These are phyloP conservation scores for Capreolus pygargus DNA, from an alignment of 2,113 vertebrate genomes.

Conservation along the genomic window DNA sequence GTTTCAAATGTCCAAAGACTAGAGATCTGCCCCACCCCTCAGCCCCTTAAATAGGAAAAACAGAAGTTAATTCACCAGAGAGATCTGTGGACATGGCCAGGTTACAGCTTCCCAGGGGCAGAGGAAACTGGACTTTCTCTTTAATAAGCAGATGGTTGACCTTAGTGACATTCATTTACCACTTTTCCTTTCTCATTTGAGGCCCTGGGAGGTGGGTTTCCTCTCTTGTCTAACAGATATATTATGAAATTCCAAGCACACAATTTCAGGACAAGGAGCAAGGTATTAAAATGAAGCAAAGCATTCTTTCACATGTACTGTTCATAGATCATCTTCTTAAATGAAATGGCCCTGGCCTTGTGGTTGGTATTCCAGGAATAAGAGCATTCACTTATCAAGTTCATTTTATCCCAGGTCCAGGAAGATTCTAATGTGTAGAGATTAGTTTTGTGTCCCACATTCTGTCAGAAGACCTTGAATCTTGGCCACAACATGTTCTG, in stretches of 20 bases:
- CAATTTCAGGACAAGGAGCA: not conserved
- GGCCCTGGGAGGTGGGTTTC: constrained; percentile 30
- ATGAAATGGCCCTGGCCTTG: not conserved
- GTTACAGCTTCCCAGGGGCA: constrained; percentile 25
- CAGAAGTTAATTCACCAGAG: constrained; percentile 55
- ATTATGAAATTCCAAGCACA: not conserved
- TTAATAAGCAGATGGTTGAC: constrained; percentile 67
- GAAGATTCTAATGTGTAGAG: not conserved
- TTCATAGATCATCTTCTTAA: not conserved
- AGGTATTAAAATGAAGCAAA: not conserved
- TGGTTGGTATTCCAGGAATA: not conserved
- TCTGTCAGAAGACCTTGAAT: not conserved
- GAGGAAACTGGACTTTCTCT: constrained; percentile 60
- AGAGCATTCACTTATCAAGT: not conserved
- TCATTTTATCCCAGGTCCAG: not conserved
- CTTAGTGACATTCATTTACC: constrained; percentile 60
- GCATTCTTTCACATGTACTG: not conserved
- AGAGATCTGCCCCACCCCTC: not conserved
- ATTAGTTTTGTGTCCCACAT: not conserved
- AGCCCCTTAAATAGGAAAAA: constrained; percentile 62
- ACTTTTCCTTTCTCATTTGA: constrained; percentile 63
- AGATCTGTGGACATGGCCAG: constrained; percentile 8
- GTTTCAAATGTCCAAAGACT: constrained; percentile 12
- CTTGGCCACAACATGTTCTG: not conserved
- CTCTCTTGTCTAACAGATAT: constrained; percentile 22